Conservation (phyloP, 2,113 vertebrate genomes). For the Condylura cristata region DNA sequence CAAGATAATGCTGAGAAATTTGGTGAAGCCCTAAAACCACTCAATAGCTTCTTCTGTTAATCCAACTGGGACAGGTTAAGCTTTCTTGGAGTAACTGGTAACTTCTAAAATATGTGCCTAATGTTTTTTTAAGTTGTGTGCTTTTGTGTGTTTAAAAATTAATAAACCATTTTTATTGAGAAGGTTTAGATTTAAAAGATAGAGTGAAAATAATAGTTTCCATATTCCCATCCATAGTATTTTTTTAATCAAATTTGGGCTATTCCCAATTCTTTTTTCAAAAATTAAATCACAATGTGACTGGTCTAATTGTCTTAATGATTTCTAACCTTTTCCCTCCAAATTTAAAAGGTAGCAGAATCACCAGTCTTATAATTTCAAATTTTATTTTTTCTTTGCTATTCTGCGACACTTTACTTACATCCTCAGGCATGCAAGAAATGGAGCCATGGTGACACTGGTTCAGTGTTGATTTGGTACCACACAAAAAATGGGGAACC, state of each 20-base stretch:
- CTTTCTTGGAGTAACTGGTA: not conserved
- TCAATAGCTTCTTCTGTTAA: not conserved
- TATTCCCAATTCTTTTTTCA: not conserved
- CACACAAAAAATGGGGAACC: too few species aligned
- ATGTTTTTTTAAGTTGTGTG: not conserved
- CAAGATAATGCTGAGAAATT: not conserved
- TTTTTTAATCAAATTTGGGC: not conserved
- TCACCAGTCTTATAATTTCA: not conserved
- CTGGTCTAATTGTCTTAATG: not conserved
- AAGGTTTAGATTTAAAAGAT: constrained; percentile 13
- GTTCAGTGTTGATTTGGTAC: too few species aligned
- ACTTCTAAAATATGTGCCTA: not conserved
- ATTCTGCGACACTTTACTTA: not conserved
- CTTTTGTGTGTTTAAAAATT: not conserved
- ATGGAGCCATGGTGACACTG: too few species aligned
- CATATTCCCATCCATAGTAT: not conserved
- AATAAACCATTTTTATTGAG: not conserved
- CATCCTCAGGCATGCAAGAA: too few species aligned
- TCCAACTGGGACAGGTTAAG: not conserved
- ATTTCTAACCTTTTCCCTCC: not conserved
- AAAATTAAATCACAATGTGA: not conserved
- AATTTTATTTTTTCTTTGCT: not conserved
- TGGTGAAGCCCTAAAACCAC: not conserved
- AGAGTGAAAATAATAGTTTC: not conserved
- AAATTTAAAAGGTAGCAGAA: not conserved